Evolutionary conservation across 2,797 vertebrate genomes (phyloP).

Genomic region (Ispidina picta): DNA sequence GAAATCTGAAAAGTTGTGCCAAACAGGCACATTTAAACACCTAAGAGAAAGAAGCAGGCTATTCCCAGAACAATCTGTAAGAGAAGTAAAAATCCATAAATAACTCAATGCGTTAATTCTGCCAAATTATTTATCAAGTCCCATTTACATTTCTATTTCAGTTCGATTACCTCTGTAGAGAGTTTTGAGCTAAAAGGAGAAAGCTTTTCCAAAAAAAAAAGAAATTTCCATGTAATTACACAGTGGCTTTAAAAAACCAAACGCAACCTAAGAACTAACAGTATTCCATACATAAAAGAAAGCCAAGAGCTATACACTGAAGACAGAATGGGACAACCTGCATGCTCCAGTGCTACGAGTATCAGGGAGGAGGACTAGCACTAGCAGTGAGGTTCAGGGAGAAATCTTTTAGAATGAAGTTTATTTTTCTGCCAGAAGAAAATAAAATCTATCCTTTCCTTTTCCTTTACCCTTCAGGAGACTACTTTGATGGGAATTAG

Average conservation of each 20-base stretch:
- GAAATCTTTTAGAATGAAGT: conserved; percentile 34
- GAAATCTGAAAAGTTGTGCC: neutral
- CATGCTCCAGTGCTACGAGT: neutral
- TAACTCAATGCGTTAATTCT: neutral
- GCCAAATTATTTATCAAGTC: neutral
- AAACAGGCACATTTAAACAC: neutral
- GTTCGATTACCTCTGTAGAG: conserved; percentile 22
- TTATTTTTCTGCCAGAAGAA: conserved; percentile 39
- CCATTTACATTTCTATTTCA: neutral
- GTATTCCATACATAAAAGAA: neutral
- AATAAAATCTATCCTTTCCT: conserved; percentile 58
- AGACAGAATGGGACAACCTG: neutral
- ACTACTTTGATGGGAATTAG: conserved; percentile 78
- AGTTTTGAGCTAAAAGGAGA: conserved; percentile 21
- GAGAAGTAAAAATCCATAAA: neutral
- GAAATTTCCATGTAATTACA: neutral
- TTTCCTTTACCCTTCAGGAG: conserved; percentile 57
- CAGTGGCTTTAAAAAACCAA: neutral
- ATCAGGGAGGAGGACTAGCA: neutral
- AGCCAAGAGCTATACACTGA: neutral
- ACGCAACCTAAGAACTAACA: too few relatives aligned
- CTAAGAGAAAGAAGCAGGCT: neutral
- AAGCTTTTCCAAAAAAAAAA: neutral
- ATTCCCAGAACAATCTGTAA: neutral
- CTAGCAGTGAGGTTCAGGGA: neutral